Conservation (phyloP, 2,797 vertebrate species). For the Typhlichthys subterraneus region DNA sequence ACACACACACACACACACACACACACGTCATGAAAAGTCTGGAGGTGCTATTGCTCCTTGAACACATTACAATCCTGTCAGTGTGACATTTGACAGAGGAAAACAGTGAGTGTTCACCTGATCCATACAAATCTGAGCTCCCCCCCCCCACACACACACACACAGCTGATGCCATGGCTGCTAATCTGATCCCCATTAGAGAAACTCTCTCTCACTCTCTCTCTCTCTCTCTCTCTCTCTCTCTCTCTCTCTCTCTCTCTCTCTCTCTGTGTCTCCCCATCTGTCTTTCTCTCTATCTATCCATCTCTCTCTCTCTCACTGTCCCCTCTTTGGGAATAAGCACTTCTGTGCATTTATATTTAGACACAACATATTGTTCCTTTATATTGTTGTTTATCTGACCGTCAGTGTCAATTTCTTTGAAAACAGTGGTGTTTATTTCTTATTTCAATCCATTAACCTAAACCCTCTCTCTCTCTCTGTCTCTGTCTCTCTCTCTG, state of each 20-base stretch:
- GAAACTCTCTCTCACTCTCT: constrained; percentile 7
- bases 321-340: constrained; percentile 25
- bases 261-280: constrained; percentile 5
- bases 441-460: no score
- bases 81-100: constrained; percentile 52
- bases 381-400: no score
- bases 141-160: constrained; percentile 17
- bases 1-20: neutral
- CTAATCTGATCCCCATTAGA: constrained; percentile 53
- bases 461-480: no score
- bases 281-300: neutral
- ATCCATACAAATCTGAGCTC: constrained; percentile 51
- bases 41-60: constrained; percentile 30
- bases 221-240: constrained; percentile 6
- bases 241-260: neutral
- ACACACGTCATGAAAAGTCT: constrained; percentile 22
- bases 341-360: constrained; percentile 19
- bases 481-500: neutral
- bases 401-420: no score
- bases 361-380: no score
- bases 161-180: constrained; percentile 58
- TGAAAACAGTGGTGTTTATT: no score
- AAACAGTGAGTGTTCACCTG: constrained; percentile 49
- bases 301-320: no score
- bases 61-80: constrained; percentile 37